Percentiles rank a stretch among this genome's conserved stretches.
Evolutionary conservation across 1,140 invertebrate genomes (phyloP).

Genomic region (Rhyacophila brunnea): DNA sequence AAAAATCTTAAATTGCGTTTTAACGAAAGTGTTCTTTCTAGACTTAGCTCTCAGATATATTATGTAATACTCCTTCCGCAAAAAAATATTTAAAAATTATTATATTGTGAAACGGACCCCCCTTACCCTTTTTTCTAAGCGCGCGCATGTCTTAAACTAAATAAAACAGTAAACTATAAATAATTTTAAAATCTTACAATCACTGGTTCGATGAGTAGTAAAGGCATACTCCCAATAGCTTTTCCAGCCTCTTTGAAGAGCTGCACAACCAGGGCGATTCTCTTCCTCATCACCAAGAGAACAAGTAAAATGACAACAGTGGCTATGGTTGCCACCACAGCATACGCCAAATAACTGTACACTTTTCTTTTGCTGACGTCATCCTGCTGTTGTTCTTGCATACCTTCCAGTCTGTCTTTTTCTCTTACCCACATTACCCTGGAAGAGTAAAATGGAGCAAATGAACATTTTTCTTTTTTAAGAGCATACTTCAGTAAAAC

Average conservation of each 20-base stretch:
- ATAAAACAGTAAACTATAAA: no score
- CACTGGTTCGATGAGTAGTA: constrained; percentile 73
- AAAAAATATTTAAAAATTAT: no score
- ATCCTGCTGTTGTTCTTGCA: constrained; percentile 32
- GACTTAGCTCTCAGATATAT: no score
- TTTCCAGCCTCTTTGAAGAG: constrained; percentile 77
- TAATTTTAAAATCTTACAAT: constrained; percentile 50
- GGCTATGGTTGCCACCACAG: constrained; percentile 62
- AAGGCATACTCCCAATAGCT: constrained; percentile 68
- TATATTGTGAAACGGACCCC: no score
- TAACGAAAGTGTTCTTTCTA: no score
- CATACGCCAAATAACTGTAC: constrained; percentile 54
- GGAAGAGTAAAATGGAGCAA: constrained; percentile 19
- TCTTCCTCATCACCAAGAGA: constrained; percentile 70
- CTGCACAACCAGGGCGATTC: constrained; percentile 67
- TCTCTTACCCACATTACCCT: constrained; percentile 44
- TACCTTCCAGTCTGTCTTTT: constrained; percentile 31
- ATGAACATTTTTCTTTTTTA: no score
- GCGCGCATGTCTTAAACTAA: no score
- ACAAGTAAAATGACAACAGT: constrained; percentile 66
- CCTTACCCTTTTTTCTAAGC: no score
- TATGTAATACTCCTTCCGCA: no score
- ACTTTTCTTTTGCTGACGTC: constrained; percentile 38
- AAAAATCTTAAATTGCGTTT: no score
- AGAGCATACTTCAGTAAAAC: no score